Evolutionary conservation across 2,797 vertebrate species (phyloP).

Genomic region (Mormyrops attenuatus): DNA sequence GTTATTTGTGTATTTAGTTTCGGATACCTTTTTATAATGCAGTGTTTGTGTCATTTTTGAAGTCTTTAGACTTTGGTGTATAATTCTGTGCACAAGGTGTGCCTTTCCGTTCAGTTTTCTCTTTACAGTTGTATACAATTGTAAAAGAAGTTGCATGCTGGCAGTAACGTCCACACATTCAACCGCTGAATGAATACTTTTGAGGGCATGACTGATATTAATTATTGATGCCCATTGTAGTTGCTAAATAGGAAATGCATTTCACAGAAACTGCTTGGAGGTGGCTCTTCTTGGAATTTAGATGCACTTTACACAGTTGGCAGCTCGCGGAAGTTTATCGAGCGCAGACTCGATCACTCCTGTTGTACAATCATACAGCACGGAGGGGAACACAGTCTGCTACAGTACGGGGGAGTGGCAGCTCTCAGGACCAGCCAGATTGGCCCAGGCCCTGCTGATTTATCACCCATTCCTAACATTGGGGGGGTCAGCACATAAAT

Average conservation of each 20-base stretch:
- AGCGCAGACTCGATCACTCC: conserved; percentile 40
- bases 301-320: background rate
- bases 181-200: background rate
- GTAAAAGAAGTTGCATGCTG: background rate
- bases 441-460: background rate
- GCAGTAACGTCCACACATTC: background rate
- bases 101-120: background rate
- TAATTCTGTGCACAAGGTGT: background rate
- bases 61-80: background rate
- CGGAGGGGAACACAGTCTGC: conserved; percentile 45
- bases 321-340: background rate
- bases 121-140: background rate
- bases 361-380: conserved; percentile 31
- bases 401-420: conserved; percentile 15
- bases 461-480: background rate
- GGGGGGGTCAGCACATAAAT: background rate
- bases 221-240: background rate
- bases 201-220: background rate
- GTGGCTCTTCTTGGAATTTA: background rate
- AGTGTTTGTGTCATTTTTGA: background rate
- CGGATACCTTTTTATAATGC: background rate
- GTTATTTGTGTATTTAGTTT: background rate
- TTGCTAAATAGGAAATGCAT: background rate
- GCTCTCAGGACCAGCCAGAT: background rate
- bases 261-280: background rate